Conservation (phyloP, 2,113 vertebrate genomes). For the Neomonachus schauinslandi region DNA sequence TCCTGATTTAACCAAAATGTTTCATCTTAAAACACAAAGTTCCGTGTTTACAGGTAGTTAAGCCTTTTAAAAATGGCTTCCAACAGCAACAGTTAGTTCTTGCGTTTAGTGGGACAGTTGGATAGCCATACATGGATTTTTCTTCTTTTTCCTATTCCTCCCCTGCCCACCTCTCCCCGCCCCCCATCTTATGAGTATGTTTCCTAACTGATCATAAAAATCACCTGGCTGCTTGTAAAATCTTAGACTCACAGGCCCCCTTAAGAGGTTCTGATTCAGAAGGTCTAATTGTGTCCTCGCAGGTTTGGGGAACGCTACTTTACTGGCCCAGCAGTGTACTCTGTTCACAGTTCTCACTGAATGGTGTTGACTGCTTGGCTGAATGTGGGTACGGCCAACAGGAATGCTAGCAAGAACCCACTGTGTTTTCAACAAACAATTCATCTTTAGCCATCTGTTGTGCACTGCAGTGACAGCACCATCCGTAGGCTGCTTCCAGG, state of each 20-base stretch:
- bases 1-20: slow-evolving; percentile 18
- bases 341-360: not conserved
- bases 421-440: slow-evolving; percentile 67
- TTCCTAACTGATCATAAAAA: not conserved
- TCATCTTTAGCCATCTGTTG: slow-evolving; percentile 53
- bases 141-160: slow-evolving; percentile 3
- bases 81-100: not conserved
- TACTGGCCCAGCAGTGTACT: not conserved
- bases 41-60: not conserved
- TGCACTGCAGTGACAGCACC: not conserved
- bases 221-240: not conserved
- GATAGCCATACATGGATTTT: not conserved
- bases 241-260: not conserved
- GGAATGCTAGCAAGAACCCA: slow-evolving; percentile 43
- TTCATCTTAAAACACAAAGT: slow-evolving; percentile 40
- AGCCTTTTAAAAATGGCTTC: slow-evolving; percentile 11
- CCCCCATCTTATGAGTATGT: not conserved
- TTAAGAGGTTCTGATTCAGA: not conserved
- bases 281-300: not conserved
- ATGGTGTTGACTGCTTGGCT: not conserved
- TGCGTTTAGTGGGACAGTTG: not conserved
- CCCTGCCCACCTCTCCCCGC: not conserved
- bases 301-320: not conserved
- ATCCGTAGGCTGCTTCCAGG: not conserved
- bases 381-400: slow-evolving; percentile 9